phyloP scores from a whole-genome alignment of 2,888 invertebrate species.

The Drosophila peninsularis region DNA sequence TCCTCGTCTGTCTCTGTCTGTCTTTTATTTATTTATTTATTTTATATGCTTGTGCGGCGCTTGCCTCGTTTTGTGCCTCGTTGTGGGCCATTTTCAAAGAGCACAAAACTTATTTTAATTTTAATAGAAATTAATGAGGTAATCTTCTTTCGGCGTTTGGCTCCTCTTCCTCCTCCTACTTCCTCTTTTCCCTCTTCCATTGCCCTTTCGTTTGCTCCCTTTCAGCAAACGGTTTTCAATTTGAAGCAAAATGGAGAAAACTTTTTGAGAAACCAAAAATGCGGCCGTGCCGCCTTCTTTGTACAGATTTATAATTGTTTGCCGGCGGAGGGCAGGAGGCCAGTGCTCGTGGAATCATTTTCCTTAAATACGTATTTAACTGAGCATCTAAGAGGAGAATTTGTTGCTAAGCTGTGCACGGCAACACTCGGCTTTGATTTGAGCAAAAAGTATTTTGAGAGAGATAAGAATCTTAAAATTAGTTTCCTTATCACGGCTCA shows the following conservation, averaged over 20 bases:
- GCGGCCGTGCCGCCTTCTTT: slow-evolving; percentile 29
- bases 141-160: slow-evolving; percentile 61
- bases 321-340: background rate
- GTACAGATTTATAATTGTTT: slow-evolving; percentile 62
- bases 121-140: slow-evolving; percentile 75
- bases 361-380: slow-evolving; percentile 23
- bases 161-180: slow-evolving; percentile 7
- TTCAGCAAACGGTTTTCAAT: slow-evolving; percentile 66
- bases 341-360: background rate
- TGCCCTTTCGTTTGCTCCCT: slow-evolving; percentile 7
- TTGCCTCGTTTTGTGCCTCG: slow-evolving; percentile 44
- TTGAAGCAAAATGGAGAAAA: slow-evolving; percentile 37
- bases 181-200: background rate
- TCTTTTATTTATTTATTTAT: slow-evolving; percentile 54
- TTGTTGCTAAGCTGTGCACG: background rate
- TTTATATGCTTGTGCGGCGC: slow-evolving; percentile 55
- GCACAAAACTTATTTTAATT: slow-evolving; percentile 71
- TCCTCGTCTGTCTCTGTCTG: background rate
- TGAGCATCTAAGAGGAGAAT: slow-evolving; percentile 6
- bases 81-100: slow-evolving; percentile 55
- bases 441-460: background rate
- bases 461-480: slow-evolving; percentile 1
- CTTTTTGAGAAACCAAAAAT: slow-evolving; percentile 41
- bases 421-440: slow-evolving; percentile 5
- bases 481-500: slow-evolving; percentile 8